These are phyloP conservation scores for Bombus ignitus DNA, from an alignment of 1,140 invertebrate genomes.

Conservation along the genomic window DNA sequence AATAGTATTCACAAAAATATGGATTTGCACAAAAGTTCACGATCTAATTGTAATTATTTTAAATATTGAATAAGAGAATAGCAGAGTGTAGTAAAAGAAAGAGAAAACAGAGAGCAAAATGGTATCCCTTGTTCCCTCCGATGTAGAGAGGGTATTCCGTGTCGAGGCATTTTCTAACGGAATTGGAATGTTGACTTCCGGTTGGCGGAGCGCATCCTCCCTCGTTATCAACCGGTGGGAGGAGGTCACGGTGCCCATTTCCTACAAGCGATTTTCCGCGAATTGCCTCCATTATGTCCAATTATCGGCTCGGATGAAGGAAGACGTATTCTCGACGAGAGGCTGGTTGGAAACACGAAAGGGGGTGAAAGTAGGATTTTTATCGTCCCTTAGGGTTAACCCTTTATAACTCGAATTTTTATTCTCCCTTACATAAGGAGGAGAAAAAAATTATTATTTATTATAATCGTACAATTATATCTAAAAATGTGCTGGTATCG, in stretches of 20 bases:
- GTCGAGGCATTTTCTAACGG: slow-evolving; percentile 38
- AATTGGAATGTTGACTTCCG: slow-evolving; percentile 51
- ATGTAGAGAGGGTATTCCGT: background rate
- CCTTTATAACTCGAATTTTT: background rate
- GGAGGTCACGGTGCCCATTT: slow-evolving; percentile 67
- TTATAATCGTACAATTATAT: no score
- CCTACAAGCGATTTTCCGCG: slow-evolving; percentile 74
- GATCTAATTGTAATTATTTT: background rate
- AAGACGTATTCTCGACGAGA: slow-evolving; percentile 51
- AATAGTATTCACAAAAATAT: background rate
- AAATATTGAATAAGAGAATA: background rate
- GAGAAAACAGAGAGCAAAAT: background rate
- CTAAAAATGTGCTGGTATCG: no score
- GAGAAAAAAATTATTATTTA: background rate
- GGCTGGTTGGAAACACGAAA: background rate
- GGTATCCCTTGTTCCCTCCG: background rate
- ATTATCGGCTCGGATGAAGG: slow-evolving; percentile 72
- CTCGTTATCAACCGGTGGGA: slow-evolving; percentile 41
- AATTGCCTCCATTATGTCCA: slow-evolving; percentile 75
- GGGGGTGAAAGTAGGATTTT: slow-evolving; percentile 13
- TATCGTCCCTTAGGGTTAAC: slow-evolving; percentile 7
- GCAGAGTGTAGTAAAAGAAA: background rate
- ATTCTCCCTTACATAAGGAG: background rate
- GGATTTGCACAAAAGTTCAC: no score
- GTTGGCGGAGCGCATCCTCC: slow-evolving; percentile 43